phyloP scores from a whole-genome alignment of 2,113 vertebrate species.

The Nanorana parkeri region DNA sequence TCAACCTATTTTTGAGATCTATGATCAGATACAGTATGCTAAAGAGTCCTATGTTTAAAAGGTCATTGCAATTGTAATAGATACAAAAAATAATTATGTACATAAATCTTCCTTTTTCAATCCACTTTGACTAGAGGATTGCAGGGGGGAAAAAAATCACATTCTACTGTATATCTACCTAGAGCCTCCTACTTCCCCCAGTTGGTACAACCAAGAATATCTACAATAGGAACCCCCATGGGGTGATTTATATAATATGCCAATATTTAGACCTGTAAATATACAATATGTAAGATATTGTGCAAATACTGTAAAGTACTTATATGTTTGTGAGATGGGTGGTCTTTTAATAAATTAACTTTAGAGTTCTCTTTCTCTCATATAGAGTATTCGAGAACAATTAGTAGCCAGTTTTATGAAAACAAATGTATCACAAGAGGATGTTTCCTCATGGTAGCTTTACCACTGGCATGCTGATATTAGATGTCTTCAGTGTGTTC shows the following conservation, averaged over 20 bases:
- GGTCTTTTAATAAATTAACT: not conserved
- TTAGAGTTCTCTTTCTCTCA: not conserved
- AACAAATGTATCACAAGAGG: not conserved
- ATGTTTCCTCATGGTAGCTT: not conserved
- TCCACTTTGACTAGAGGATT: too few species aligned
- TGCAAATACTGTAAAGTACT: not conserved
- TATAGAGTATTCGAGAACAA: not conserved
- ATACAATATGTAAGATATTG: not conserved
- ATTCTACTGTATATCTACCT: too few species aligned
- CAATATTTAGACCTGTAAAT: not conserved
- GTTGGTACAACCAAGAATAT: too few species aligned
- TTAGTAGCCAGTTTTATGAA: not conserved
- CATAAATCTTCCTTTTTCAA: too few species aligned
- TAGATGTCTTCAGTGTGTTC: too few species aligned
- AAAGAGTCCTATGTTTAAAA: constrained; percentile 92
- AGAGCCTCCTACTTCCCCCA: too few species aligned
- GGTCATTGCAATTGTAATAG: not conserved
- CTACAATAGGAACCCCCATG: too few species aligned
- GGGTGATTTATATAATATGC: too few species aligned
- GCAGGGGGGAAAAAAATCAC: too few species aligned
- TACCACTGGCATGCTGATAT: not conserved
- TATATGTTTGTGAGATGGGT: not conserved
- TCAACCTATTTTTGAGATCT: constrained; percentile 82
- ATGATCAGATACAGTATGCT: constrained; percentile 75
- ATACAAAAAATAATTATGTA: too few species aligned